These are phyloP conservation scores for Drosophila suzukii DNA, from an alignment of 1,140 invertebrate species.

Conservation along the genomic window DNA sequence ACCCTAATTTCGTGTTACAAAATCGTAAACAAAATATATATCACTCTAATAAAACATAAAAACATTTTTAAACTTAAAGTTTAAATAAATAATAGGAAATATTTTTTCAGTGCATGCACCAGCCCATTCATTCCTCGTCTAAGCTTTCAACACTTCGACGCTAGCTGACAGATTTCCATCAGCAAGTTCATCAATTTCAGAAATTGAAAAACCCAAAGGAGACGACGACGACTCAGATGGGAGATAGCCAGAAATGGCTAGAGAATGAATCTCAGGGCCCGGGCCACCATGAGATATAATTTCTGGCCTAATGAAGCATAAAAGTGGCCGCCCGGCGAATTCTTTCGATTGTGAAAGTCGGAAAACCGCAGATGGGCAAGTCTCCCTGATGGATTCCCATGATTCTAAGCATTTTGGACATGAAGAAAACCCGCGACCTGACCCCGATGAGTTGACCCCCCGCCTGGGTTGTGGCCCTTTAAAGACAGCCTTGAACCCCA, in stretches of 20 bases:
- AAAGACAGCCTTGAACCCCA: slow-evolving; percentile 26
- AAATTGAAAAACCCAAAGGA: slow-evolving; percentile 57
- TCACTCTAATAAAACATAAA: too few species aligned
- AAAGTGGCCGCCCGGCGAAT: slow-evolving; percentile 61
- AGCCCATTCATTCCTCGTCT: slow-evolving; percentile 15
- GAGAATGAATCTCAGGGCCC: slow-evolving; percentile 28
- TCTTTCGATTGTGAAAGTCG: slow-evolving; percentile 48
- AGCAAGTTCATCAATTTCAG: slow-evolving; percentile 68
- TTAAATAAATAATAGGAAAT: background rate
- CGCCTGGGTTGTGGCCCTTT: background rate
- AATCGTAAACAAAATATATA: too few species aligned
- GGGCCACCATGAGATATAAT: slow-evolving; percentile 69
- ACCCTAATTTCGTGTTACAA: too few species aligned
- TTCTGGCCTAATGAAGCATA: slow-evolving; percentile 80
- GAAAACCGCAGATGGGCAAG: slow-evolving; percentile 28
- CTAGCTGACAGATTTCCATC: slow-evolving; percentile 63
- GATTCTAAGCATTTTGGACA: slow-evolving; percentile 28
- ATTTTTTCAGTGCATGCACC: background rate
- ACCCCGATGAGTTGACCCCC: background rate
- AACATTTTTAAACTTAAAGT: too few species aligned
- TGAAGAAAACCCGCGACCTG: background rate
- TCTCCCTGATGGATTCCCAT: slow-evolving; percentile 28
- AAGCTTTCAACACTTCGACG: slow-evolving; percentile 47
- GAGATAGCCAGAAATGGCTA: slow-evolving; percentile 44
- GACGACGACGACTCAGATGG: slow-evolving; percentile 35